phyloP scores from a whole-genome alignment of 2,113 vertebrate genomes.

The Bufo bufo region DNA sequence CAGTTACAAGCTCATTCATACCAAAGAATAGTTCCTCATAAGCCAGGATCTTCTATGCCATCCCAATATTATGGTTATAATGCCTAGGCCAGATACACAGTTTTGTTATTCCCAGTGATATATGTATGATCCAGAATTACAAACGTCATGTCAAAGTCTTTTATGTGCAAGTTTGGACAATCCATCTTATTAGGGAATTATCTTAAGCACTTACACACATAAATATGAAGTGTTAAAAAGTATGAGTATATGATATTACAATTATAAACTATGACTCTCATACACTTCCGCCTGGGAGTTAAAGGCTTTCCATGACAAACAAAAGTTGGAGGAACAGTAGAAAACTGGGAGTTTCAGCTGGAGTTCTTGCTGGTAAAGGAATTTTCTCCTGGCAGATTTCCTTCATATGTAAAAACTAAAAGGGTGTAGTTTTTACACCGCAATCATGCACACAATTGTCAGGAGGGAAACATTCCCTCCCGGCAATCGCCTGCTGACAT shows the following conservation, averaged over 20 bases:
- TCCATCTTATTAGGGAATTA: not conserved
- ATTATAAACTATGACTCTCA: not conserved
- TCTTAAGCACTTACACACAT: not conserved
- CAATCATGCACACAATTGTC: too few species aligned
- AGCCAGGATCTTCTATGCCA: too few species aligned
- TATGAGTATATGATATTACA: not conserved
- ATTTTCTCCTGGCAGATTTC: slow-evolving; percentile 7
- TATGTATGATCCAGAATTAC: not conserved
- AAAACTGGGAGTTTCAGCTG: slow-evolving; percentile 12
- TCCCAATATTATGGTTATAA: too few species aligned
- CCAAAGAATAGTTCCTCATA: too few species aligned
- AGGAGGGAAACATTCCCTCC: too few species aligned
- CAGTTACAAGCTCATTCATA: too few species aligned
- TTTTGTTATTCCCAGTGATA: not conserved
- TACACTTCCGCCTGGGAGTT: not conserved
- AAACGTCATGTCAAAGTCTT: not conserved
- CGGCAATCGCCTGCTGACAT: too few species aligned
- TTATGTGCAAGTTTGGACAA: not conserved
- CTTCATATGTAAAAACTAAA: slow-evolving; percentile 1
- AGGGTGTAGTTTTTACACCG: too few species aligned
- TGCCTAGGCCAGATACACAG: not conserved
- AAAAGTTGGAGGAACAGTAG: not conserved
- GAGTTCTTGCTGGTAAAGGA: not conserved
- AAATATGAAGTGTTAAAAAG: not conserved
- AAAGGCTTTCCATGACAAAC: not conserved